Evolutionary conservation across 2,113 vertebrate genomes (phyloP).

Genomic region (Callospermophilus lateralis): DNA sequence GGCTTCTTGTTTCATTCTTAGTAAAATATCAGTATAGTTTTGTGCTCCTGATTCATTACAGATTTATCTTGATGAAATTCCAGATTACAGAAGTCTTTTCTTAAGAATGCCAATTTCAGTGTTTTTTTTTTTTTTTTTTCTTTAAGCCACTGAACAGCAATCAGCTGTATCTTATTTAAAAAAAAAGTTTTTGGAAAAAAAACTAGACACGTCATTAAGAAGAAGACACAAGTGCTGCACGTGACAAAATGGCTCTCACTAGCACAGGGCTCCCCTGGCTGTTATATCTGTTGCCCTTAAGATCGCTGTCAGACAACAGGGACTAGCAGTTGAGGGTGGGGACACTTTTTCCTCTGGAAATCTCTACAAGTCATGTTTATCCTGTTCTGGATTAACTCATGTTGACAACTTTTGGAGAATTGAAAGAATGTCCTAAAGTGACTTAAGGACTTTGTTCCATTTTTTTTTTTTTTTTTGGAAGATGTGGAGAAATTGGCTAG

Average conservation of each 20-base stretch:
- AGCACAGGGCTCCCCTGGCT: background rate
- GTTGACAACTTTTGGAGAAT: constrained; percentile 23
- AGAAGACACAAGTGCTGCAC: background rate
- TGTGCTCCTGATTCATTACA: background rate
- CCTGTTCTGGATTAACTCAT: background rate
- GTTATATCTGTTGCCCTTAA: background rate
- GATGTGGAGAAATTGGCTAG: constrained; percentile 21
- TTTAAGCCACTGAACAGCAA: background rate
- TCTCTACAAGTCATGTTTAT: background rate
- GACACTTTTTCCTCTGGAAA: background rate
- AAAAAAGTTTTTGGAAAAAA: background rate
- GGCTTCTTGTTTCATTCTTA: constrained; percentile 23
- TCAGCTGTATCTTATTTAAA: background rate
- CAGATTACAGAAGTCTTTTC: constrained; percentile 33
- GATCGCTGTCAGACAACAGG: background rate
- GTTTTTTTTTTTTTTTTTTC: background rate
- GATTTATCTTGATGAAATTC: constrained; percentile 36
- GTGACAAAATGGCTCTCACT: background rate
- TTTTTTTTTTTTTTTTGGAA: background rate
- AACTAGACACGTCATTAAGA: background rate
- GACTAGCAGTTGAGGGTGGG: background rate
- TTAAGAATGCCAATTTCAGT: constrained; percentile 30
- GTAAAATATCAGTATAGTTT: constrained; percentile 29
- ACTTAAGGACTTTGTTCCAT: background rate
- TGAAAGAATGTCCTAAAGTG: background rate